Base-by-base conservation (phyloP, 2,888 invertebrate genomes). In the Tetragonula carbonaria region DNA sequence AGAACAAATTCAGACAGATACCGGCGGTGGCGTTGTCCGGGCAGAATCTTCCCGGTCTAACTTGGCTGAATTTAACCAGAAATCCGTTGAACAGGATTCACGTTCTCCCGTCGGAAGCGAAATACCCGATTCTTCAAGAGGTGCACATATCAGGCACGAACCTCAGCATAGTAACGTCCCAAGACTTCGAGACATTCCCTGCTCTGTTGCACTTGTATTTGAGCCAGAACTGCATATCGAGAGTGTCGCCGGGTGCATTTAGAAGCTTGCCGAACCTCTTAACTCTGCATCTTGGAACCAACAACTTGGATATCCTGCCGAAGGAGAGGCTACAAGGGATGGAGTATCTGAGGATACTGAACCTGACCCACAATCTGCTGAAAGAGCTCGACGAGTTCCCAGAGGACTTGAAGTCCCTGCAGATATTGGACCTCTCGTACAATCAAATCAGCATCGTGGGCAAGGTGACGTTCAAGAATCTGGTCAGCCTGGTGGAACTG, bases 171-270 rank as follows among this genome's bases (percentile, higher is more conserved):
- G 96, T 98, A 65, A 98, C 98, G 0, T 97, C 97, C 80, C 97
- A 97, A 93, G 98, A 98, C 93, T 98, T 98, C 92, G 97, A 97
- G 92, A 96, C 97, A 45, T 98, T 98, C 91, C 97, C 97, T 21
- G 96, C 97, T 0, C 95, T 98, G 59, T 96, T 97, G 89, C 97
- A 97, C 92, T 95, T 98, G 80, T 96, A 96, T 92, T 93, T 98
- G 73, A 96, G 96, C 45, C 96, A 96, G 89, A 98, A 98, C 94
- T 95, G 96, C 80, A 97, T 98, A 86, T 96, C 97, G 33, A 95
- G 97, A 85, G 96, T 98, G 86, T 98, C 98, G 14, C 98, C 98
- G 0, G 97, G 98, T 18, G 98, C 98, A 74, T 98, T 98, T 93
- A 96, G 96, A 75, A 97, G 97, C 89, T 95, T 98, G 59, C 96